Evolutionary conservation across 2,888 invertebrate species (phyloP).

Genomic region (Andrena bicolor): DNA sequence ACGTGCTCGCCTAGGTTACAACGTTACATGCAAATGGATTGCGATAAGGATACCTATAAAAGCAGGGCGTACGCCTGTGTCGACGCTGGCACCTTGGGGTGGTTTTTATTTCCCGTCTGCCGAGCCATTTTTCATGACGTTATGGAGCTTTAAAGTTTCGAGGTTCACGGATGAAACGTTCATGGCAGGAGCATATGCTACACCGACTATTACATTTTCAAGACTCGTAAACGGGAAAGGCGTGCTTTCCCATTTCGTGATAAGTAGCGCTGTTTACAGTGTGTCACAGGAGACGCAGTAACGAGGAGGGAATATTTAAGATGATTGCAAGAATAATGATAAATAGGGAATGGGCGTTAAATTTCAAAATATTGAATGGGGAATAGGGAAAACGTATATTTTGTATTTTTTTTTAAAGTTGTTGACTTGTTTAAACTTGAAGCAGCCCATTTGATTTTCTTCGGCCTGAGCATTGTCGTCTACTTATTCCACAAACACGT

Average conservation of each 20-base stretch:
- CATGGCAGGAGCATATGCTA: not conserved
- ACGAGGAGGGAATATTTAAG: not conserved
- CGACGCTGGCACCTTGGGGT: slow-evolving; percentile 9
- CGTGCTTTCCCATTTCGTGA: not conserved
- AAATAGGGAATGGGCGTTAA: not conserved
- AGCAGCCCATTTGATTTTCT: slow-evolving; percentile 36
- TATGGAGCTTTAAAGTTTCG: slow-evolving; percentile 32
- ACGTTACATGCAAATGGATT: slow-evolving; percentile 10
- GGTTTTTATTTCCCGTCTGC: slow-evolving; percentile 20
- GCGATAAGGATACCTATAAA: slow-evolving; percentile 20
- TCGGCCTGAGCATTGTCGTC: slow-evolving; percentile 27
- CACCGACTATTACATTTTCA: slow-evolving; percentile 1
- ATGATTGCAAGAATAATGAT: not conserved
- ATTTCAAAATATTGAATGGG: not conserved
- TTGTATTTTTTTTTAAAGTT: no score
- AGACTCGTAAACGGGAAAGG: not conserved
- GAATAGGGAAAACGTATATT: no score
- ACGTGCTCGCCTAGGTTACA: not conserved
- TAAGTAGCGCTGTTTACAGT: not conserved
- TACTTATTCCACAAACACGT: slow-evolving; percentile 43
- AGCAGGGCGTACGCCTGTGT: not conserved
- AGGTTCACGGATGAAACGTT: slow-evolving; percentile 26
- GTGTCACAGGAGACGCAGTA: not conserved
- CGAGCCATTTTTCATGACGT: slow-evolving; percentile 33
- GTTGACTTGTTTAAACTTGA: not conserved